These are phyloP conservation scores for Helicolenus hilgendorfi DNA, from an alignment of 2,797 vertebrate species.

Conservation along the genomic window DNA sequence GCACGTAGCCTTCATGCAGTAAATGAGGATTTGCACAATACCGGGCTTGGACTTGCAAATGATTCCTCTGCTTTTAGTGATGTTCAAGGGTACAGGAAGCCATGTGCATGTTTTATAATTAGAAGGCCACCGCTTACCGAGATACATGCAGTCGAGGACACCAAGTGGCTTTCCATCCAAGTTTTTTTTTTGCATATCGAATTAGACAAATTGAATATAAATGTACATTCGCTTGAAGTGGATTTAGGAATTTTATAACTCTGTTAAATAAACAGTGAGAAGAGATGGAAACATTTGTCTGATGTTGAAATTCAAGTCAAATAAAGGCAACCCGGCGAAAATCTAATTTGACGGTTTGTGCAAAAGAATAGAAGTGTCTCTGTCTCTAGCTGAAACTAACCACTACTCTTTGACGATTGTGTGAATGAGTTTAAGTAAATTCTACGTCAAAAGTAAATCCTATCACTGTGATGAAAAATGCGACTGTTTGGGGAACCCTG, in stretches of 20 bases:
- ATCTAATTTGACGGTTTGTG: neutral
- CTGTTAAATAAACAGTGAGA: neutral
- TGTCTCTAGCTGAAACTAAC: neutral
- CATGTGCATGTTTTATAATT: conserved; percentile 12
- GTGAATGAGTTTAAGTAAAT: neutral
- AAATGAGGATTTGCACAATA: neutral
- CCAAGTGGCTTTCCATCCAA: neutral
- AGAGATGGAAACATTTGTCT: neutral
- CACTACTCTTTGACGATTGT: neutral
- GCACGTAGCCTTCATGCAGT: neutral
- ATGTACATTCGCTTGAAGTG: neutral
- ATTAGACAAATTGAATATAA: neutral
- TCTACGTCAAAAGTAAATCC: neutral
- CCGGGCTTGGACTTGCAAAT: conserved; percentile 57
- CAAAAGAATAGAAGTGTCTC: neutral
- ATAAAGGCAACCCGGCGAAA: neutral
- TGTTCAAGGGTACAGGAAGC: conserved; percentile 45
- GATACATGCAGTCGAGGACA: conserved; percentile 34
- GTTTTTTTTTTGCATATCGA: neutral
- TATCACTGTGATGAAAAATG: neutral
- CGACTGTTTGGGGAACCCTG: neutral
- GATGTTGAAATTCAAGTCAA: neutral
- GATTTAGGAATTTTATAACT: neutral
- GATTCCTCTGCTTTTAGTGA: conserved; percentile 35
- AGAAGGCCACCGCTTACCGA: neutral